Base-by-base conservation (phyloP, 2,113 vertebrate species). In the Dinomys branickii region DNA sequence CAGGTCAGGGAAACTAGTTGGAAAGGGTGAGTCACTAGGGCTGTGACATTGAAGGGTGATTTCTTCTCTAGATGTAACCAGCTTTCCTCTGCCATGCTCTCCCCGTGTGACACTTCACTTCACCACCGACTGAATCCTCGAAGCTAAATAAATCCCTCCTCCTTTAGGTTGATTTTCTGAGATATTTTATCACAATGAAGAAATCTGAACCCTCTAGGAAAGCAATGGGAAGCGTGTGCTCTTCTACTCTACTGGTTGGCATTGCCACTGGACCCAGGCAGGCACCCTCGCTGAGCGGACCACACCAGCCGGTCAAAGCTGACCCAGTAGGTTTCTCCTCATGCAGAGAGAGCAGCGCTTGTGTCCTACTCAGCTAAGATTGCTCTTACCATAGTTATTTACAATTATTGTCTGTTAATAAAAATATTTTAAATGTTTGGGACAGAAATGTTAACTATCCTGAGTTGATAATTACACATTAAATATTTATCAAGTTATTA, bases 191-290 rank as follows among this genome's bases (percentile, higher is more conserved):
- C 77, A 52, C 16, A 35, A 30, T 52, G 77, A 80, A 52, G 47
- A 35, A 52, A 52, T 47, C 6, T 30, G 47, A 3, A 3, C 19
- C 7, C 41, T 91, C 67, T 52, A 52, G 52, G 80, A 69, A 33
- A 89, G 59, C 85, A 78, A 89, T 75, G 33, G 16, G 47, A 4
- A 19, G 80, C 3, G 0, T 0, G 7, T 10, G 33, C 38, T 47
- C 63, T 41, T 81, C 9, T 7, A 7, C 35, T 41, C 1, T 7
- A 28, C 3, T 24, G 44, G 30, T 11, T 24, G 13, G 59, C 38
- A 22, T 28, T 26, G 7, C 24, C 50, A 20, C 14, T 5, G 8
- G 26, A 26, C 20, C 22, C 14, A 0, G 0, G 4, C 0, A 11
- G 14, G 9, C 83, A 13, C 26, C 1, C 28, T 47, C 61, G 11